Conservation (phyloP, 2,113 vertebrate genomes). For the Alouatta palliata region DNA sequence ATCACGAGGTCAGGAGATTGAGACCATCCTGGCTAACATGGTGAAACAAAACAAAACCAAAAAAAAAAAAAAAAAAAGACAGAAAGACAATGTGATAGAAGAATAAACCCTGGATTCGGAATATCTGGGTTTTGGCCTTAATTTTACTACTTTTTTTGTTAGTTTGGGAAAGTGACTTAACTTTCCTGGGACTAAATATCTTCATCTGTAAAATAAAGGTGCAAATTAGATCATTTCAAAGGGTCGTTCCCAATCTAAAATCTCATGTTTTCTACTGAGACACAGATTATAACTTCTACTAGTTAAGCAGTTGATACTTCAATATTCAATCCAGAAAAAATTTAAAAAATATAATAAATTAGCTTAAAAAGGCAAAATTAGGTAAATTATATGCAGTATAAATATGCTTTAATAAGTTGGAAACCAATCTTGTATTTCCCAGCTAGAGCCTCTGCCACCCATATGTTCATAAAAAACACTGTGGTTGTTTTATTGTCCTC, state of each 20-base stretch:
- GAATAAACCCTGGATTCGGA: background rate
- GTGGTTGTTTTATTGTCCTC: conserved; percentile 65
- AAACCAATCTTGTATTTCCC: conserved; percentile 45
- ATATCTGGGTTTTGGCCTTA: background rate
- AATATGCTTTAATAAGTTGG: conserved; percentile 61
- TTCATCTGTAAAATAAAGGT: conserved; percentile 2
- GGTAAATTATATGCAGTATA: conserved; percentile 44
- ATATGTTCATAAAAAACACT: conserved; percentile 68
- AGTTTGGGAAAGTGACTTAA: background rate
- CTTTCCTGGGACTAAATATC: background rate
- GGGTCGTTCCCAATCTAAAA: background rate
- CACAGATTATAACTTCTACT: background rate
- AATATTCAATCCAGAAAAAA: background rate
- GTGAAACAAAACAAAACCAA: too few relatives aligned
- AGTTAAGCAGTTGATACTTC: conserved; percentile 17
- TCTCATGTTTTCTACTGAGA: background rate
- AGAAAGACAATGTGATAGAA: background rate
- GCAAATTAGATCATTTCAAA: background rate
- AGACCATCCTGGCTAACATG: too few relatives aligned
- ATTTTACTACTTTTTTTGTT: background rate
- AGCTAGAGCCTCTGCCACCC: conserved; percentile 50
- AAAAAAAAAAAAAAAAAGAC: too few relatives aligned
- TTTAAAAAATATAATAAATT: conserved; percentile 23
- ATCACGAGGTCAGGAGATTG: too few relatives aligned
- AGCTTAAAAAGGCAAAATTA: conserved; percentile 57